Conservation (phyloP, 2,113 vertebrate species). For the Bubo scandiacus region DNA sequence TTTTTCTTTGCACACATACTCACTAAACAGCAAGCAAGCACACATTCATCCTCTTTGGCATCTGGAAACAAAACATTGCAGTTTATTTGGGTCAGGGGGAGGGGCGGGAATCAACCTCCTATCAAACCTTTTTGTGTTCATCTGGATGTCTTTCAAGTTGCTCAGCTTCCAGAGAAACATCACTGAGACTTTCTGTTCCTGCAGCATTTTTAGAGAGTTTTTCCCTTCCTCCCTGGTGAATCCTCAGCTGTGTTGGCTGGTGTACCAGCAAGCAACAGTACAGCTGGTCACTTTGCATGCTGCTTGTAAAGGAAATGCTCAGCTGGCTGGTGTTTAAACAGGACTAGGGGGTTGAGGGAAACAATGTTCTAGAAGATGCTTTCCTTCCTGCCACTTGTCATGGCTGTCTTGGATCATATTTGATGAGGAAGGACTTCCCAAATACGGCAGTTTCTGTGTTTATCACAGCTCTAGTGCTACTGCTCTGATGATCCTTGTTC, state of each 20-base stretch:
- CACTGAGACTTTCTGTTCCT: not conserved
- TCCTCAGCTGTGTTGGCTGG: not conserved
- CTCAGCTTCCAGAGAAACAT: not conserved
- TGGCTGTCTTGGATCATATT: not conserved
- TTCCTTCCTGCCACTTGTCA: not conserved
- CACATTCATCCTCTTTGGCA: not conserved
- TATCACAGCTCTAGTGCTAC: not conserved
- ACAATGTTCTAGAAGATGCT: not conserved
- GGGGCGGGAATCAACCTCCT: not conserved
- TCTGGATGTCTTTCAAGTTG: slow-evolving; percentile 19
- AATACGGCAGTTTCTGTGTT: not conserved
- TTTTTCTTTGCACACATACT: not conserved
- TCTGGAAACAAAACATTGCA: not conserved
- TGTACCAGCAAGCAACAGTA: not conserved
- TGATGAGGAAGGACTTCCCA: not conserved
- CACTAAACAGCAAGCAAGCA: not conserved
- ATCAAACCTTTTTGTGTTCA: not conserved
- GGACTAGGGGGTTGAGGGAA: not conserved
- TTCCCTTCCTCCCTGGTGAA: not conserved
- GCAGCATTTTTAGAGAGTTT: not conserved
- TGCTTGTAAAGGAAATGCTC: not conserved
- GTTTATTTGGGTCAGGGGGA: not conserved
- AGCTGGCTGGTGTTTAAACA: not conserved
- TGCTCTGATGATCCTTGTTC: not conserved
- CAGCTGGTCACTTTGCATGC: not conserved